Evolutionary conservation across 2,113 vertebrate species (phyloP), one percentile per base, ranked within the genome.

Genomic region (Tachysurus vachellii): DNA sequence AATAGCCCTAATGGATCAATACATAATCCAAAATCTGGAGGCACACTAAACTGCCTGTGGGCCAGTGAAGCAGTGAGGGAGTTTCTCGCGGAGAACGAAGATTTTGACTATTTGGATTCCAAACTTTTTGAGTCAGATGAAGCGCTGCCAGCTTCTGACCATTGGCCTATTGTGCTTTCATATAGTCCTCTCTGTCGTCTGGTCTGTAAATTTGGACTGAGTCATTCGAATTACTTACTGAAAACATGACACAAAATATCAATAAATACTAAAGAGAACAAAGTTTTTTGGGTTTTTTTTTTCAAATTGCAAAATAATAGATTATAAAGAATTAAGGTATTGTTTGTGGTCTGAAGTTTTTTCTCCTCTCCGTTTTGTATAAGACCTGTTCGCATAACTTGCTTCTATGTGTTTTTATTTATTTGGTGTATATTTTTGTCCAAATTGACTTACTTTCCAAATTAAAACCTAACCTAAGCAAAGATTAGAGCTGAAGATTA

Each of bases 111-210:
- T 68, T 71, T 82, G 56, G 81, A 61, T 82, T 86, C 88, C 73
- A 89, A 62, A 71, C 70, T 56, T 59, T 66, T 83, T 42, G 80
- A 83, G 57, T 82, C 68, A 31, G 56, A 81, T 62, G 54, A 44
- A 70, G 36, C 3, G 17, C 71, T 89, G 80, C 85, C 88, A 89
- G 62, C 53, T 11, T 9, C 50, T 77, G 76, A 89, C 88, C 79
- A 86, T 81, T 54, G 59, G 56, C 28, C 62, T 59, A 89, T 89
- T 89, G 82, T 89, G 85, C 81, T 89, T 85, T 87, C 21, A 83
- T 53, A 42, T 75, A 54, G 54, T 77, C n/a, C 44, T 86, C 88
- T 87, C 66, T 1, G 71, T 57, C 28, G 42, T 7, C 42, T 31
- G 53, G 80, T 54, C 62, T 83, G 31, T 54, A 83, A 75, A 50